Evolutionary conservation across 2,888 invertebrate genomes (phyloP), one percentile per base, ranked within the genome.

Genomic region (Lydus trimaculatus): DNA sequence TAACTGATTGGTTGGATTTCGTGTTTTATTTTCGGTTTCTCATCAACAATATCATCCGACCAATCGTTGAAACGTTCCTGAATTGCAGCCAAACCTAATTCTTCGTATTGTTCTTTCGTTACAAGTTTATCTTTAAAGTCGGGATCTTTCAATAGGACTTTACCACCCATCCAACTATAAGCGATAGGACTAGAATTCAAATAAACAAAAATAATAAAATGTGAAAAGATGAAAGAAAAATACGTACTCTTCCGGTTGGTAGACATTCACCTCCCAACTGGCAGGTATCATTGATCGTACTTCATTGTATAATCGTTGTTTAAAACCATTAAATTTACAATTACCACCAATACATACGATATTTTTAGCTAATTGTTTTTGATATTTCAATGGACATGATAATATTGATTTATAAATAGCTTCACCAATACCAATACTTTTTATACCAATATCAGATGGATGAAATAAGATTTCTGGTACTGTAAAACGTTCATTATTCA

Each of bases 381-480:
- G 92, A 61, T 94, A 86, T 77, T 92, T 90, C 78, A 90, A 88
- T 0, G 95, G 93, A 75, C 95, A 94, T 0, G 88, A 85, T 63
- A 90, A 88, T n/a, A 98, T 89, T 0, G 92, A 89, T 80, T 94
- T 89, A 66, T 94, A 90, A 7, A 98, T 90, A 0, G 95, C 93
- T 87, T 99, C 98, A 0, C 95, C 90, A 70, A 99, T 91, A 0
- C 99, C 99, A 91, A 97, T 96, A 85, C 88, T 91, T 64, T 91
- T 90, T 71, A 99, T 94, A 0, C 97, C 98, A 43, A 99, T 93
- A 83, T 99, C 98, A 1, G 95, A 94, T 0, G 99, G 99, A 81
- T 94, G 91, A 82, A 99, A 98, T 3, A 99, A 85, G 2, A 99
- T 87, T 86, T 99, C 99, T 0, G 99, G 99, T 60, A 99, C 93